phyloP scores from a whole-genome alignment of 2,113 vertebrate genomes.

The Oreochromis niloticus region DNA sequence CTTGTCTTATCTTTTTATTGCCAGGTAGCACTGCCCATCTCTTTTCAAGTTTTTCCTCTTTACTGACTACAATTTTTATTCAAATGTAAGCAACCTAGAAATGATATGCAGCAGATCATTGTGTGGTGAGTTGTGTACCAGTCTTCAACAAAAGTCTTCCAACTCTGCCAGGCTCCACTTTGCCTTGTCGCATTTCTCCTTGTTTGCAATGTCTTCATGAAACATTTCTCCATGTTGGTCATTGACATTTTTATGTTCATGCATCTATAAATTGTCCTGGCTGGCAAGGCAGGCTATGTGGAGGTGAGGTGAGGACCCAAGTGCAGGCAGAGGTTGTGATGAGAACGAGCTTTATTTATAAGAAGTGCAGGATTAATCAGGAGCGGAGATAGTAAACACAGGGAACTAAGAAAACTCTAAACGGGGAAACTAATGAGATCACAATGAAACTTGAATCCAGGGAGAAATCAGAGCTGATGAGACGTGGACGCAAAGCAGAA shows the following conservation, averaged over 20 bases:
- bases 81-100: neutral
- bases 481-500: neutral
- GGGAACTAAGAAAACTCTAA: neutral
- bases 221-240: neutral
- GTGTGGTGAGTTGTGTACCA: neutral
- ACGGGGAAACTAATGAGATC: neutral
- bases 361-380: neutral
- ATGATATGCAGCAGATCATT: neutral
- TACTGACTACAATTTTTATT: neutral
- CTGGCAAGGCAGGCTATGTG: neutral
- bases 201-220: neutral
- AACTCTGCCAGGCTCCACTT: neutral
- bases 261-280: neutral
- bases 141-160: neutral
- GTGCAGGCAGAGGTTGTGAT: neutral
- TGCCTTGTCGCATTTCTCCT: neutral
- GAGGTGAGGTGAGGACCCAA: neutral
- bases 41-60: neutral
- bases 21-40: neutral
- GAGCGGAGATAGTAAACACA: neutral
- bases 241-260: neutral
- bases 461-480: neutral
- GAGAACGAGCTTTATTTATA: neutral
- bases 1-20: neutral
- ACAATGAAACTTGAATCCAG: neutral